Base-by-base conservation (phyloP, 2,888 invertebrate genomes). In the Parnassius orleans region DNA sequence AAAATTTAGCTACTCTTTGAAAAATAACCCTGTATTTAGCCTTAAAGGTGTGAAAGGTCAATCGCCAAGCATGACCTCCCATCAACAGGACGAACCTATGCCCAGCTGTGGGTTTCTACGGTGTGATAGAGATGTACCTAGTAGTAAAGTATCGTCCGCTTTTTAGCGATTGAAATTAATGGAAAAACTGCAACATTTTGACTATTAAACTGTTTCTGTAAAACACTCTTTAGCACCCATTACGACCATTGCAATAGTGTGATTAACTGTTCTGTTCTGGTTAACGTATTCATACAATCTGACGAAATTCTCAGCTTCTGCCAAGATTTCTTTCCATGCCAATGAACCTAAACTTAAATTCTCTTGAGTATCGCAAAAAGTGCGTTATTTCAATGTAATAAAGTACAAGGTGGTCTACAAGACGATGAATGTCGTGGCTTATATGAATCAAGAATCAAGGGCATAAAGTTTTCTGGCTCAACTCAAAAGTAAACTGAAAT, bases 251-350 rank as follows among this genome's bases (percentile, higher is more conserved):
- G 19, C 53, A 56, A 59, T 44, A 43, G 43, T 51, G 58, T 51
- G 61, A 60, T 56, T 63, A 58, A 66, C 59, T 72, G 81, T 19
- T 19, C 19, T 33, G 33, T 84, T 86, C 80, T 82, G 83, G 82
- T 83, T 84, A 83, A 86, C 86, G 80, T 83, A 84, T 82, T 81
- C 79, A 75, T 75, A 33, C 33, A 33, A 78, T 81, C 81, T 87
- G 86, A 86, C 85, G 87, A 87, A 87, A 87, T 83, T 81, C 77
- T 72, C 67, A 76, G 72, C 78, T 72, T 78, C 78, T 89, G 87
- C 88, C 88, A 89, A 89, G 84, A 86, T 87, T 86, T 86, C 82
- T 86, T 85, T 80, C 72, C 78, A 82, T 84, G 89, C 79, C 89
- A 89, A 86, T 82, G 89, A 89, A 33, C 89, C 89, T 84, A 76